Percentiles rank a stretch among this genome's conserved stretches.
Evolutionary conservation across 2,113 vertebrate genomes (phyloP).

Genomic region (Gorsachius goisagi): DNA sequence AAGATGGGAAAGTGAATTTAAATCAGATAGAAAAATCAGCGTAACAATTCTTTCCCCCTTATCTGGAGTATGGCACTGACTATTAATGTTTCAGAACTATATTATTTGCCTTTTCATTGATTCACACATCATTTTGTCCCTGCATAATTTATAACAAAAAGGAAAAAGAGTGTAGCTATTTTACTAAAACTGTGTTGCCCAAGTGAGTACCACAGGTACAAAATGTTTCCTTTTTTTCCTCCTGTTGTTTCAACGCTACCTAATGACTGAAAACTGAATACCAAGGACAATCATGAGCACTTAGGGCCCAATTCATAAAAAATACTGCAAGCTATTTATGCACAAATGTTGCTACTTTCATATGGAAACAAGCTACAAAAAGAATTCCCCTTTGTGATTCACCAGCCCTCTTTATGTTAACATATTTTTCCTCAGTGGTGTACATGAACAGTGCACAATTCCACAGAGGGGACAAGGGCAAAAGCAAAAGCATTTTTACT

Average conservation of each 20-base stretch:
- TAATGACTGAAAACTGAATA: constrained; percentile 83
- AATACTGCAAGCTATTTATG: constrained; percentile 76
- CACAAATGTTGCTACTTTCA: constrained; percentile 81
- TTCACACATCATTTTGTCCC: constrained; percentile 73
- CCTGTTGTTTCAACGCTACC: constrained; percentile 82
- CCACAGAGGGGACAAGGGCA: constrained; percentile 47
- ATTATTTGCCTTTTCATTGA: constrained; percentile 78
- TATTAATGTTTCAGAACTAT: constrained; percentile 79
- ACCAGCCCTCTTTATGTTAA: constrained; percentile 77
- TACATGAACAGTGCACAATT: constrained; percentile 69
- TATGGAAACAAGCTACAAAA: constrained; percentile 82
- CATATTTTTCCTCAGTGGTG: constrained; percentile 74
- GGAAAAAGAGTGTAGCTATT: constrained; percentile 75
- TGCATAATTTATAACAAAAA: constrained; percentile 74
- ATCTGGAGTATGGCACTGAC: constrained; percentile 50
- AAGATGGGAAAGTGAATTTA: constrained; percentile 50
- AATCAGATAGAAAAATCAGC: constrained; percentile 73
- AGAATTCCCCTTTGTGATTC: constrained; percentile 79
- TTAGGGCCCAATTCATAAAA: constrained; percentile 81
- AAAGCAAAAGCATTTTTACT: constrained; percentile 49
- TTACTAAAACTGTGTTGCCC: constrained; percentile 75
- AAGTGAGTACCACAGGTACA: constrained; percentile 79
- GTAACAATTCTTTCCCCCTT: neutral
- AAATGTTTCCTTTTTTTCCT: constrained; percentile 79
- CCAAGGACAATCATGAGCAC: constrained; percentile 79